These are phyloP conservation scores for Romanogobio albipinnatus DNA, from an alignment of 2,113 vertebrate species.

Conservation along the genomic window DNA sequence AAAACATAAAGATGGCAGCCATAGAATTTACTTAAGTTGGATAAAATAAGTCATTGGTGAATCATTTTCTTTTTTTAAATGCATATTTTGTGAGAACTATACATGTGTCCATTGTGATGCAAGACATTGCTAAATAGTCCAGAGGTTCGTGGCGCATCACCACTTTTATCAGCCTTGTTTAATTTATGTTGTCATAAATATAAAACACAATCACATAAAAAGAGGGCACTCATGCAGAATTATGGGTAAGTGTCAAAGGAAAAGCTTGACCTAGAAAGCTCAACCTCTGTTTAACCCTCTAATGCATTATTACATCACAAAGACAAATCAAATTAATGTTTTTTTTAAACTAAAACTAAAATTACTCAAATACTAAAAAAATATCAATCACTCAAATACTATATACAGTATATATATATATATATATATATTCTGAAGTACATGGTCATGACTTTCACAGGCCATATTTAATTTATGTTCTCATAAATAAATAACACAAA, in stretches of 20 bases:
- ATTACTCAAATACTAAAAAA: neutral
- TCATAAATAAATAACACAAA: neutral
- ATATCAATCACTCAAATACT: neutral
- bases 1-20: neutral
- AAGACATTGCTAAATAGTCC: neutral
- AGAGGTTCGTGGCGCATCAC: neutral
- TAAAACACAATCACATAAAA: neutral
- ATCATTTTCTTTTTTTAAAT: too few species aligned
- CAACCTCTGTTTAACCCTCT: neutral
- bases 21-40: too few species aligned
- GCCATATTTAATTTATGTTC: neutral
- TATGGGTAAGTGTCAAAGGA: neutral
- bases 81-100: neutral
- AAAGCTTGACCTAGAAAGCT: neutral
- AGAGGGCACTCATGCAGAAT: neutral
- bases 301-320: slow-evolving; percentile 2
- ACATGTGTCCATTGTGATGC: neutral
- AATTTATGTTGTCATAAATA: neutral
- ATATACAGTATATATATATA: too few species aligned
- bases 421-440: neutral
- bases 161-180: neutral
- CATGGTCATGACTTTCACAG: neutral
- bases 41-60: too few species aligned
- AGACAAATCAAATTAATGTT: neutral
- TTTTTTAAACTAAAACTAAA: neutral